Conservation (phyloP, 2,113 vertebrate genomes). For the Phyllopteryx taeniolatus region DNA sequence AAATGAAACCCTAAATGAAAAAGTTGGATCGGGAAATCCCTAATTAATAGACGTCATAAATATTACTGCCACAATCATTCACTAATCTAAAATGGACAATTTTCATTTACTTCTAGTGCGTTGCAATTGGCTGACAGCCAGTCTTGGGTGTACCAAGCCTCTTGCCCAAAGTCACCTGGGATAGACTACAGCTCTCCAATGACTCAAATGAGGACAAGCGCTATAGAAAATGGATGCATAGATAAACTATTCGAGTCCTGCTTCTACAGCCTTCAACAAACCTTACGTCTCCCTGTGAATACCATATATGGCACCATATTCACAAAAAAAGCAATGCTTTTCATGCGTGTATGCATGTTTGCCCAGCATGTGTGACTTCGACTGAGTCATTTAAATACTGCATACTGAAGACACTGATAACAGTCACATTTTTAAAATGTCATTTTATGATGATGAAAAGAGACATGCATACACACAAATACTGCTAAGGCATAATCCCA, state of each 20-base stretch:
- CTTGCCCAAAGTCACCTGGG: no score
- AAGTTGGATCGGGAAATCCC: background rate
- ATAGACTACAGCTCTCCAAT: no score
- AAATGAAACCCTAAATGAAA: no score
- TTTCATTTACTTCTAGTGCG: no score
- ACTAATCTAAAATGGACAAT: background rate
- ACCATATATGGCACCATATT: no score
- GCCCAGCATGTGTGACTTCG: background rate
- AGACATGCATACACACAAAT: conserved; percentile 7
- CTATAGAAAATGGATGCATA: no score
- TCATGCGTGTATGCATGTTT: background rate
- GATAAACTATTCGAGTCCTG: background rate
- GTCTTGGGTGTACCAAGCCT: no score
- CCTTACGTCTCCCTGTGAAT: background rate
- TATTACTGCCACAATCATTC: background rate
- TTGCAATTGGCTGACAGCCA: no score
- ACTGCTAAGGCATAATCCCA: background rate
- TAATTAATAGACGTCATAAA: background rate
- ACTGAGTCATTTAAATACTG: background rate
- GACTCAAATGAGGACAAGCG: no score
- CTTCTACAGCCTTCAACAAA: background rate
- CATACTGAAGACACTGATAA: conserved; percentile 1
- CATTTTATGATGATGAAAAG: conserved; percentile 11
- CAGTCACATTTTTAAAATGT: background rate
- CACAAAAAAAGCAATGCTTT: background rate